Base-by-base conservation (phyloP, 2,113 vertebrate genomes). In the Labrus mixtus region DNA sequence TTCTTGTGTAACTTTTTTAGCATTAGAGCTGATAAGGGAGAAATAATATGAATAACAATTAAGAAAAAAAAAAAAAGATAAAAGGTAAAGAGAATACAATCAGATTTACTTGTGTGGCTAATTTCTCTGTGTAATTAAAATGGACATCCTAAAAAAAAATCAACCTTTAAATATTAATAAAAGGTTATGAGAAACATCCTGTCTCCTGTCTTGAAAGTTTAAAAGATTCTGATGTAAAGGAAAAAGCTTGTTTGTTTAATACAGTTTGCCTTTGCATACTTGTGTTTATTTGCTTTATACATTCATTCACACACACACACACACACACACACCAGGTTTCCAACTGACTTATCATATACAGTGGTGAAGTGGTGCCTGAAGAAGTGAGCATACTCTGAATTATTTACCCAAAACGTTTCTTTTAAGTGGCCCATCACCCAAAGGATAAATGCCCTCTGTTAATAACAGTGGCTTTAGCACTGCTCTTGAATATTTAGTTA, bases 1-100 rank as follows among this genome's bases (percentile, higher is more conserved):
- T 90, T 93, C 74, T 81, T 81, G 88, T 92, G 93, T 93, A 93
- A 92, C 90, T 92, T 93, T 94, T 93, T 88, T 93, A 93, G 93
- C 90, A 76, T 92, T 94, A 94, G 92, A 41, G 63, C 84, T 85
- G 78, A 87, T 90, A 90, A 91, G 73, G 87, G 78, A 88, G 83
- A 90, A 90, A 82, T 89, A 90, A 89, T 90, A 89, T 92, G 90
- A 92, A 86, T 89, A 92, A 91, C 68, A 83, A 73, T 78, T 36
- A n/a, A n/a, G n/a, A 85, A 23, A 23, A 20, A 57, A 48, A 63
- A 75, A 73, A 76, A 78, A 84, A 82, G 12, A 59, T 62, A n/a
- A 88, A 76, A 79, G 48, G 51, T 82, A 80, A 91, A 88, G 75
- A 83, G 55, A 89, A 91, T 88, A 87, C 89, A 93, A 91, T 94